These are phyloP conservation scores for Hipposideros larvatus DNA, from an alignment of 2,797 vertebrate species.

Conservation along the genomic window DNA sequence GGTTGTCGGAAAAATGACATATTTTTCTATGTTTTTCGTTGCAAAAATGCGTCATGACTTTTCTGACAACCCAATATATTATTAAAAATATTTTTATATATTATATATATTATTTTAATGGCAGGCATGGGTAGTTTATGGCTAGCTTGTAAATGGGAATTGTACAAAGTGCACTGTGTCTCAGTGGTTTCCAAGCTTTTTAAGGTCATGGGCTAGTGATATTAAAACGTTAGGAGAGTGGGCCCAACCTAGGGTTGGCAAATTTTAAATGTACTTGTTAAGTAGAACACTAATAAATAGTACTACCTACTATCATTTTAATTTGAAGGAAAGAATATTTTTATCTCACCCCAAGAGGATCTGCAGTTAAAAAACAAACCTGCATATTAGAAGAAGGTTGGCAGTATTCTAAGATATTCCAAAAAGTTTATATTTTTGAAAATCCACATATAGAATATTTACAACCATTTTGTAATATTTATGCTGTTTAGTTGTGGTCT, in stretches of 20 bases:
- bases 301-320: not conserved
- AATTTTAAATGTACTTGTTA: not conserved
- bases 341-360: not conserved
- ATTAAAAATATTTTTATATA: not conserved
- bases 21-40: no score
- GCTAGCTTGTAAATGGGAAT: not conserved
- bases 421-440: conserved; percentile 39
- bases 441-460: conserved; percentile 20
- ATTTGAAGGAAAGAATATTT: not conserved
- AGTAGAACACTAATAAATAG: conserved; percentile 17
- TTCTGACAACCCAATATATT: not conserved
- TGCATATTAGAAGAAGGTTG: not conserved
- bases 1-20: no score
- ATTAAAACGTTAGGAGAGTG: not conserved
- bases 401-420: not conserved
- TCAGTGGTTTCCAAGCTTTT: conserved; percentile 5
- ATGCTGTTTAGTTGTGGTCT: conserved; percentile 16
- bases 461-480: conserved; percentile 24
- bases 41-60: no score
- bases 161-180: not conserved
- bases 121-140: not conserved
- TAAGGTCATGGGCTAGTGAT: not conserved
- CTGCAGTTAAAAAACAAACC: conserved; percentile 3
- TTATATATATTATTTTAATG: not conserved
- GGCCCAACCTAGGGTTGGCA: not conserved